Evolutionary conservation across 2,888 invertebrate species (phyloP), one percentile per base, ranked within the genome.

Genomic region (Volucella bombylans): DNA sequence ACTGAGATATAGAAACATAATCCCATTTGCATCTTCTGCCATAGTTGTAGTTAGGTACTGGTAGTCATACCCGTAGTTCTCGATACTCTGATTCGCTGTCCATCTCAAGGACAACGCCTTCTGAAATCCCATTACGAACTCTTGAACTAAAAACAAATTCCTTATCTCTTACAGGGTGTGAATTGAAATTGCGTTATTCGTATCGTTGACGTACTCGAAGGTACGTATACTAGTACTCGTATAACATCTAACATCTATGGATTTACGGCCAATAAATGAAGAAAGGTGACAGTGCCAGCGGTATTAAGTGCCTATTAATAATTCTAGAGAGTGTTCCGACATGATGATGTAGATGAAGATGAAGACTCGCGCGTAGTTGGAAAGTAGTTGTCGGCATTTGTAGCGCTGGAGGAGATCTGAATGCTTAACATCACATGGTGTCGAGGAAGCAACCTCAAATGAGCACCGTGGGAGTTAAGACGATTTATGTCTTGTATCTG

Each of bases 221-320:
- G 6, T 31, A 31, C 31, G 6, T 31, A 31, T 31, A 31, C 23
- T 23, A 1, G 23, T 23, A 23, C 23, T 23, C 23, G 23, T 23
- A 23, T 31, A 31, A 6, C 31, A 6, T 31, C 31, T 31, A 31
- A 31, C 31, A 31, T 31, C 55, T 49, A 38, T n/a, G 69, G 65
- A 80, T 79, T 80, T 69, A 80, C 80, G 74, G 69, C 73, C 74
- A 80, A 80, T 79, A 83, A 79, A 83, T 79, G 69, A 68, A 38
- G 79, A 68, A 69, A 79, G 79, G 49, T 43, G 59, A 49, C 52
- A 41, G 41, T 47, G 67, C 64, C 69, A 59, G 65, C 59, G 73
- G 64, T 79, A 83, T 79, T 83, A 83, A 69, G 68, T 64, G 65
- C 64, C 82, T 83, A 83, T 83, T 83, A 83, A 83, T 83, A 83